Conservation (phyloP, 2,797 vertebrate species). For the Gallirallus australis region DNA sequence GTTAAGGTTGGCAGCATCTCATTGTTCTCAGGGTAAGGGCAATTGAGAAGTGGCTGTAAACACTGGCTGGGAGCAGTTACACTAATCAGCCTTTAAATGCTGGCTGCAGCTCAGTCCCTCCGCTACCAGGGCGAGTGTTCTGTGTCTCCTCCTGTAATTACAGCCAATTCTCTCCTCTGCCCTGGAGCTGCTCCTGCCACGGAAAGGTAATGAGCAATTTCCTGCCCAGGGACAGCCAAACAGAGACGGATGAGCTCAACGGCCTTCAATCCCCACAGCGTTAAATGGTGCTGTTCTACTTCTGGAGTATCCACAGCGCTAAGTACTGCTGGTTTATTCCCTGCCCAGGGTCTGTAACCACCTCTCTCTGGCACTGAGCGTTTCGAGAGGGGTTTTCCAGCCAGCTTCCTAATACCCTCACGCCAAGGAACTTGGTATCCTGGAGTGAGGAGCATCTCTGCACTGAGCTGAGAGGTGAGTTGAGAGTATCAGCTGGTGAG, state of each 20-base stretch:
- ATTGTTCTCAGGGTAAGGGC: conserved; percentile 20
- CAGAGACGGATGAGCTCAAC: background rate
- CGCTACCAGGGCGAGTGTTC: background rate
- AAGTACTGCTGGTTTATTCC: background rate
- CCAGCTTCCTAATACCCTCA: background rate
- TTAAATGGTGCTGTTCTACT: background rate
- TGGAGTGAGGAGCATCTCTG: background rate
- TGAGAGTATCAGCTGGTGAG: no score
- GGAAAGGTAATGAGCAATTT: conserved; percentile 56
- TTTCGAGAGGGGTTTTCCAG: background rate
- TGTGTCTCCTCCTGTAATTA: conserved; percentile 2
- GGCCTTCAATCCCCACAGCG: background rate
- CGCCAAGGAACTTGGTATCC: background rate
- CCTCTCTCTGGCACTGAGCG: background rate
- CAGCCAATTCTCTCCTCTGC: background rate
- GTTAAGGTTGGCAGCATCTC: background rate
- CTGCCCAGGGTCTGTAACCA: background rate
- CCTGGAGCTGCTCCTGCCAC: background rate
- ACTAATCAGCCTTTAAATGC: conserved; percentile 12
- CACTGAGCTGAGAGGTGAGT: background rate
- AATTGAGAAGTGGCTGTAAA: background rate
- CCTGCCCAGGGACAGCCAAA: background rate
- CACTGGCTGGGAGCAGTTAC: background rate
- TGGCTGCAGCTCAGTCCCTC: background rate
- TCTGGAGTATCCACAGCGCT: background rate